Evolutionary conservation across 2,113 vertebrate genomes (phyloP).

Genomic region (Romanogobio albipinnatus): DNA sequence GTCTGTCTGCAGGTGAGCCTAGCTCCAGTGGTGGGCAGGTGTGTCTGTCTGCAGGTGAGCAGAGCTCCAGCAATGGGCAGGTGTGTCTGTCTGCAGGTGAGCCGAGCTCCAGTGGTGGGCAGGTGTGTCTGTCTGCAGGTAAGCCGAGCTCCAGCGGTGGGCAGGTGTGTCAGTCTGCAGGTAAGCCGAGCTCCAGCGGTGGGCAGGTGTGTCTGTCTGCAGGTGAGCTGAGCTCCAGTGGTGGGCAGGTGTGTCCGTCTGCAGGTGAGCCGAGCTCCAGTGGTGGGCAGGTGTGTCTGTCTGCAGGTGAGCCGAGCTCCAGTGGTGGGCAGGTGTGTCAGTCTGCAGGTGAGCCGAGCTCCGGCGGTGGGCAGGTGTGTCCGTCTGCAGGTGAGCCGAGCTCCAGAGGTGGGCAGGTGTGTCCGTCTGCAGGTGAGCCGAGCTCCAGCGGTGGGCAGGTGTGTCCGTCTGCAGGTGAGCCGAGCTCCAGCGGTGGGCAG

Average conservation of each 20-base stretch:
- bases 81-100: background rate
- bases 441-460: background rate
- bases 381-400: constrained; percentile 2
- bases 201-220: constrained; percentile 16
- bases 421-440: background rate
- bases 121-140: background rate
- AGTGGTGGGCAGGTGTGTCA: constrained; percentile 6
- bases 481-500: too few species aligned
- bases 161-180: constrained; percentile 27
- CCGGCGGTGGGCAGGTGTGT: background rate
- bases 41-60: constrained; percentile 21
- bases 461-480: background rate
- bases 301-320: constrained; percentile 15
- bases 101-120: too few species aligned
- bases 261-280: constrained; percentile 25
- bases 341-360: background rate
- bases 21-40: constrained; percentile 24
- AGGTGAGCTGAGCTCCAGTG: too few species aligned
- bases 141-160: constrained; percentile 9
- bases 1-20: background rate
- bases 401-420: constrained; percentile 22
- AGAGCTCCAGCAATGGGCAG: constrained; percentile 12
- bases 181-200: constrained; percentile 17
- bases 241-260: background rate
- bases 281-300: constrained; percentile 24